phyloP scores from a whole-genome alignment of 2,113 vertebrate species.

The Pterocles orientalis region DNA sequence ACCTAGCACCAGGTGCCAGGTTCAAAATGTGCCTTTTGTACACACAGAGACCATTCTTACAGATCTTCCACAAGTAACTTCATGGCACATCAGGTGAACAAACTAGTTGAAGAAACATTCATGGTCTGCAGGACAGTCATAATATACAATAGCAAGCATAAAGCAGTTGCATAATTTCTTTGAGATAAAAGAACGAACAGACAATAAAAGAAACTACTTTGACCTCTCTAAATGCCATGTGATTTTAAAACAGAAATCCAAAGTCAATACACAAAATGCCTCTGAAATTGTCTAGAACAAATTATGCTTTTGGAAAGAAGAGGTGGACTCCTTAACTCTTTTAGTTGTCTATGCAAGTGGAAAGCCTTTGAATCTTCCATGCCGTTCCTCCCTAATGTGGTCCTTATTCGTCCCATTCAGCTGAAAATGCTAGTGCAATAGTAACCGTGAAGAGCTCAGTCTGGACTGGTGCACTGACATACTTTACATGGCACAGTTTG shows the following conservation, averaged over 20 bases:
- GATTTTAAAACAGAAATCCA: slow-evolving; percentile 26
- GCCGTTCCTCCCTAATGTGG: not conserved
- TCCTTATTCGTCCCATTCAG: not conserved
- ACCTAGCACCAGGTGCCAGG: not conserved
- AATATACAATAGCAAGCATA: slow-evolving; percentile 55
- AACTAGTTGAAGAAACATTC: slow-evolving; percentile 30
- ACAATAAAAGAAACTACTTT: slow-evolving; percentile 10
- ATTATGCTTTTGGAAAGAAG: not conserved
- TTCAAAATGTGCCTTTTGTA: slow-evolving; percentile 16
- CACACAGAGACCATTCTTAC: not conserved
- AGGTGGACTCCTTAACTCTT: slow-evolving; percentile 2
- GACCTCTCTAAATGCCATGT: slow-evolving; percentile 17
- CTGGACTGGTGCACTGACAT: not conserved
- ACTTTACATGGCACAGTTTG: not conserved
- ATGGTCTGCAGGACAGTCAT: slow-evolving; percentile 52
- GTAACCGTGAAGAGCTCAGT: fast-evolving
- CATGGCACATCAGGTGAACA: not conserved
- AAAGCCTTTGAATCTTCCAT: not conserved
- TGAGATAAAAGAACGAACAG: slow-evolving; percentile 31
- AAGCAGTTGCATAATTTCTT: not conserved
- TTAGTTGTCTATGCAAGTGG: not conserved
- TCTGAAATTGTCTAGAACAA: slow-evolving; percentile 22
- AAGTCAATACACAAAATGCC: slow-evolving; percentile 34
- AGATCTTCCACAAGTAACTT: not conserved
- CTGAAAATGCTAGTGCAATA: not conserved